Evolutionary conservation across 30 jellyfish, hydroid and myxozoan genomes (phyloP).

Genomic region (Hydractinia symbiolongicarpus): DNA sequence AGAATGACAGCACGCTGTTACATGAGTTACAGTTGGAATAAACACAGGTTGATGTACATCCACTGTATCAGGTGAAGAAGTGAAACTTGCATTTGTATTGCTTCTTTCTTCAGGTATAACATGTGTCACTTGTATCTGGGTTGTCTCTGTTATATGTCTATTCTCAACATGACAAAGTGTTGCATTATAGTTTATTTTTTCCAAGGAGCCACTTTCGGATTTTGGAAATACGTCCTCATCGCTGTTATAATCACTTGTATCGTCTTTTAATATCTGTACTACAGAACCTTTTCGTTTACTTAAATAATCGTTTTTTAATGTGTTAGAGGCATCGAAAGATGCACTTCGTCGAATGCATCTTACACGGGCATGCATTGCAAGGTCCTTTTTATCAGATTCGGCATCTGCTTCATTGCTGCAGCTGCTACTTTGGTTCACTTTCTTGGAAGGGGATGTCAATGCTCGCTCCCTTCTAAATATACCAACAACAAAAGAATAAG

Average conservation of each 20-base stretch:
- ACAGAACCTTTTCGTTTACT: conserved; percentile 29
- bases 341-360: conserved; percentile 30
- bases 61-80: neutral
- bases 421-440: conserved; percentile 5
- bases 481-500: neutral
- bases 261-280: conserved; percentile 29
- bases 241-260: conserved; percentile 39
- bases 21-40: neutral
- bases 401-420: neutral
- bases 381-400: neutral
- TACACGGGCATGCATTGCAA: conserved; percentile 11
- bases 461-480: conserved; percentile 7
- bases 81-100: neutral
- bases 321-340: neutral
- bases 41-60: neutral
- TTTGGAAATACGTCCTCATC: conserved; percentile 33
- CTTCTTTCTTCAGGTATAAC: neutral
- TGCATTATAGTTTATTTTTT: conserved; percentile 23
- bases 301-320: neutral
- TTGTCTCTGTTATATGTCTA: conserved; percentile 23
- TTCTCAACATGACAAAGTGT: conserved; percentile 27
- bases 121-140: conserved; percentile 11
- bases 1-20: neutral
- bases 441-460: conserved; percentile 6
- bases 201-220: conserved; percentile 29